phyloP scores from a whole-genome alignment of 2,888 invertebrate genomes.

The Pterostichus madidus region DNA sequence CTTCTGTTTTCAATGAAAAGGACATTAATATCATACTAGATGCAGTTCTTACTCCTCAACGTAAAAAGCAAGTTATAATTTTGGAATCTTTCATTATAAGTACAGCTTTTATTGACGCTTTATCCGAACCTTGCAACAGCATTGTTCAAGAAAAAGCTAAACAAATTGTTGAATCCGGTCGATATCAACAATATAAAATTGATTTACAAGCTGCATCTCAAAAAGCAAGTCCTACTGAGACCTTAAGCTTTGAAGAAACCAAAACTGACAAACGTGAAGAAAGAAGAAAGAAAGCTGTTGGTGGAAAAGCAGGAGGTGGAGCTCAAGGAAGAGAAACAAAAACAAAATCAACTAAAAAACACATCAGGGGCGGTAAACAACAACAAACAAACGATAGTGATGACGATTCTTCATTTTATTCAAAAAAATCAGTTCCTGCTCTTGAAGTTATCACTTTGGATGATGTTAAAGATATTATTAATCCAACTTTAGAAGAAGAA shows the following conservation, averaged over 20 bases:
- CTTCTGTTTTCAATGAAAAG: constrained; percentile 88
- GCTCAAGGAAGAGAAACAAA: constrained; percentile 96
- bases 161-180: constrained; percentile 84
- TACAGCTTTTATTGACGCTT: constrained; percentile 83
- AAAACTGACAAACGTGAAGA: constrained; percentile 91
- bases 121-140: constrained; percentile 84
- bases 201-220: constrained; percentile 80
- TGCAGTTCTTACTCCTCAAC: constrained; percentile 81
- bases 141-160: constrained; percentile 85
- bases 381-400: constrained; percentile 84
- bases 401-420: constrained; percentile 78
- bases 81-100: constrained; percentile 84
- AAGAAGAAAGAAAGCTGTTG: constrained; percentile 90
- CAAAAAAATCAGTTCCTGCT: constrained; percentile 69
- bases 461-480: constrained; percentile 85
- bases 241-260: constrained; percentile 75
- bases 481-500: constrained; percentile 83
- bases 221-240: constrained; percentile 69
- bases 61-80: constrained; percentile 79
- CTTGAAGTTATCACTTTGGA: constrained; percentile 84
- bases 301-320: constrained; percentile 94
- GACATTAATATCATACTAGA: constrained; percentile 88
- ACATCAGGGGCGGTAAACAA: constrained; percentile 80
- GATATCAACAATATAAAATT: constrained; percentile 86
- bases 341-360: constrained; percentile 95